Base-by-base conservation (phyloP, 2,113 vertebrate species). In the Lepidothrix coronata region DNA sequence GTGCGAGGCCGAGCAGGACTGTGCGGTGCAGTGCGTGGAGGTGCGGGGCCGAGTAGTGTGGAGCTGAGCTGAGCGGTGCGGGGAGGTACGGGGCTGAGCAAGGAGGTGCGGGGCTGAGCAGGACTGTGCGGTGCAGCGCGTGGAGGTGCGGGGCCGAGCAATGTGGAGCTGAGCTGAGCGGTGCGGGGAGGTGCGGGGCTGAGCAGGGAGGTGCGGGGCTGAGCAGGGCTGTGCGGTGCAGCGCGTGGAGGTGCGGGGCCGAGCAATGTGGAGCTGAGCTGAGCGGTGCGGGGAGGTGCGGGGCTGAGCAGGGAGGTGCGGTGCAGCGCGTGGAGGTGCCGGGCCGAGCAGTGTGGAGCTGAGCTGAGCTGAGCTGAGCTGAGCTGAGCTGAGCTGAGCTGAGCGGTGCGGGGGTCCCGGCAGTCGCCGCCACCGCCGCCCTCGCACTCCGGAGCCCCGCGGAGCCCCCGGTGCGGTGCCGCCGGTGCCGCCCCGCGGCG, bases 401-500 rank as follows among this genome's bases (percentile, higher is more conserved):
- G 43, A 11, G 4, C 33, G 8, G 14, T 52, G 48, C 37, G 76
- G 48, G 19, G 15, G 27, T 23, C 20, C 46, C 67, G 2, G 33
- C 43, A 30, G 15, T 23, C 20, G 17, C 12, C 27, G 7, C 12
- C 43, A 3, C 0, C 9, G 10, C 49, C 10, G 4, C 2, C 7
- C 9, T 25, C 18, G 24, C 5, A 5, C 14, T 7, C 5, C 0
- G 55, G 67, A n/a, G 9, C 66, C 7, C 4, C 33, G 31, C 46
- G 24, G n/a, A 14, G 27, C 21, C 5, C 37, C 46, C 57, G 55
- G 19, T 2, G 5, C 70, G 51, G 63, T 30, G 61, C 65, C 9
- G 43, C 48, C 66, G 31, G 66, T 17, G 70, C 81, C n/a, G 68
- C 63, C 70, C 78, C 65, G n/a, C 51, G 27, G 70, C 8, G 31